Evolutionary conservation across 2,888 invertebrate species (phyloP).

Genomic region (Cheiracanthium punctorium): DNA sequence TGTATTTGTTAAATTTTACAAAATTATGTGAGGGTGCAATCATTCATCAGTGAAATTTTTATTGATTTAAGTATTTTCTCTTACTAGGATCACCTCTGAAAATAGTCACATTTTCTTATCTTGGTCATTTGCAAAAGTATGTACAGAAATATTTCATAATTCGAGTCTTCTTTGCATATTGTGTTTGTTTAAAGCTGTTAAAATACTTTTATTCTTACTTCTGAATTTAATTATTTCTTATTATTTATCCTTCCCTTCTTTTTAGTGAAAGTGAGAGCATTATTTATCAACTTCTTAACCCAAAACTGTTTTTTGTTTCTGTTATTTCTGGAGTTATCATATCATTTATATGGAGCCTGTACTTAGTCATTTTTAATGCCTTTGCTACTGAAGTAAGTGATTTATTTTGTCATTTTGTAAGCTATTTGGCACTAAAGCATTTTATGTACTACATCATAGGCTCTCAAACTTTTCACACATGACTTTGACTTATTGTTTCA

Average conservation of each 20-base stretch:
- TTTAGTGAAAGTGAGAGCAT: conserved; percentile 34
- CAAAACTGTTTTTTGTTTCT: conserved; percentile 29
- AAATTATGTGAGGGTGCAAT: too few species aligned
- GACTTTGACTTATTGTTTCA: too few species aligned
- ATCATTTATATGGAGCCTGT: conserved; percentile 48
- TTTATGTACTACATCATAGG: too few species aligned
- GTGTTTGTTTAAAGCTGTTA: too few species aligned
- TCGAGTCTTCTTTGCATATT: too few species aligned
- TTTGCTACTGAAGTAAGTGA: conserved; percentile 37
- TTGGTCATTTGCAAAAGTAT: background rate
- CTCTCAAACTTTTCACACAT: too few species aligned
- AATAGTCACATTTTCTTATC: background rate
- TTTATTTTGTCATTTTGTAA: too few species aligned
- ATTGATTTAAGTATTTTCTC: background rate
- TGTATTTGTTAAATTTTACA: too few species aligned
- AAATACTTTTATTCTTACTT: too few species aligned
- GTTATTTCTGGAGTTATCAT: conserved; percentile 31
- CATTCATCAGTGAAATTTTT: too few species aligned
- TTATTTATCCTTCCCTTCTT: conserved; percentile 29
- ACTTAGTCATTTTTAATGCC: conserved; percentile 39
- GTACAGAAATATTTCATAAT: background rate
- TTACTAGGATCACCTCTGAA: background rate
- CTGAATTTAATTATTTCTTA: too few species aligned
- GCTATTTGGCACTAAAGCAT: too few species aligned
- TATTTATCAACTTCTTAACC: conserved; percentile 27